Percentiles rank a stretch among this genome's conserved stretches.
Evolutionary conservation across 2,888 invertebrate species (phyloP).

Genomic region (Anthrax anthrax): DNA sequence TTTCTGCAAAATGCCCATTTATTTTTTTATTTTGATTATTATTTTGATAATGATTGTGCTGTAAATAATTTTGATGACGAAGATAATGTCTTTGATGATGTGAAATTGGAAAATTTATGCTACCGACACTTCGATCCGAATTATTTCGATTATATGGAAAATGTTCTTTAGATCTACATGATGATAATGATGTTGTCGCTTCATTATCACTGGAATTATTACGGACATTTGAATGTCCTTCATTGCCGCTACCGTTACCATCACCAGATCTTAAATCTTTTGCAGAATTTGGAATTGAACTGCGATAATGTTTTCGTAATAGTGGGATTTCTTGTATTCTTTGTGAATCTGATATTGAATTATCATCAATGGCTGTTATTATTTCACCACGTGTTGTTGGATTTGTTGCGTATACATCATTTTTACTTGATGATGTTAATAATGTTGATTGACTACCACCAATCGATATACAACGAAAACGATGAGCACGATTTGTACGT

Average conservation of each 20-base stretch:
- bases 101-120: too few species aligned
- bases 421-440: slow-evolving; percentile 23
- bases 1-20: not conserved
- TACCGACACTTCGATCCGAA: too few species aligned
- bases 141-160: not conserved
- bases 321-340: not conserved
- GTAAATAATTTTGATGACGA: not conserved
- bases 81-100: not conserved
- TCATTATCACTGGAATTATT: not conserved
- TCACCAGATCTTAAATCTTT: not conserved
- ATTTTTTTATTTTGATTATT: not conserved
- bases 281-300: not conserved
- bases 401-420: slow-evolving; percentile 21
- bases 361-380: slow-evolving; percentile 3
- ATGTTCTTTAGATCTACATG: not conserved
- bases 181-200: not conserved
- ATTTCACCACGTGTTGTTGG: slow-evolving; percentile 5
- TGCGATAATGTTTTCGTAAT: not conserved
- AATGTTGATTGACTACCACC: slow-evolving; percentile 27
- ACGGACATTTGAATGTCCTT: not conserved
- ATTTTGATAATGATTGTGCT: not conserved
- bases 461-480: slow-evolving; percentile 24
- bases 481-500: slow-evolving; percentile 16
- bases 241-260: not conserved
- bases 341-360: not conserved